Conservation (phyloP, 2,113 vertebrate genomes). For the Oreochromis aureus region DNA sequence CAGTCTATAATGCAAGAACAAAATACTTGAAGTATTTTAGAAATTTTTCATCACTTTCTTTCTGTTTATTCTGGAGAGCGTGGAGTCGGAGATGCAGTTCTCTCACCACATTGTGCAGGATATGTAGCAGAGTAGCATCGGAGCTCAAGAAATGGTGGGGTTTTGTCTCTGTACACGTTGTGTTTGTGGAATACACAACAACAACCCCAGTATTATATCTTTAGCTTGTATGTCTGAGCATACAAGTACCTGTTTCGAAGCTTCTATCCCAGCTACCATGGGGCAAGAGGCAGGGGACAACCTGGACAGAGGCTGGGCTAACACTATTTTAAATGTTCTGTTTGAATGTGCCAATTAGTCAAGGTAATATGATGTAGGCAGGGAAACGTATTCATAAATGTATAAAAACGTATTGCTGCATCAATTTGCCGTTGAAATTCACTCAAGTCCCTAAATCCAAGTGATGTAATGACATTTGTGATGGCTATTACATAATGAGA, state of each 20-base stretch:
- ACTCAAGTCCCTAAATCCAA: background rate
- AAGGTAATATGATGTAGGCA: background rate
- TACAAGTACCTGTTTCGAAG: background rate
- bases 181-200: background rate
- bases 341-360: background rate
- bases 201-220: background rate
- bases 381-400: background rate
- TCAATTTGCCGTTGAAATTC: background rate
- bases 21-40: background rate
- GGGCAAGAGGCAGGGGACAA: background rate
- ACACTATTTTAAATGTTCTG: background rate
- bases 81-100: background rate
- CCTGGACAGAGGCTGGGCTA: background rate
- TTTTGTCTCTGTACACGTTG: background rate
- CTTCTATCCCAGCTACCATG: background rate
- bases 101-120: background rate
- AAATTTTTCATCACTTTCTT: background rate
- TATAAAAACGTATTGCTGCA: background rate
- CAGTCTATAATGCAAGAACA: background rate
- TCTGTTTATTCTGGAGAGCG: background rate
- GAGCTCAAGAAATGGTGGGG: background rate
- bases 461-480: background rate
- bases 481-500: background rate
- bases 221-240: background rate
- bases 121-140: background rate